phyloP scores from a whole-genome alignment of 2,888 invertebrate species.

The Drosophila aldrichi region DNA sequence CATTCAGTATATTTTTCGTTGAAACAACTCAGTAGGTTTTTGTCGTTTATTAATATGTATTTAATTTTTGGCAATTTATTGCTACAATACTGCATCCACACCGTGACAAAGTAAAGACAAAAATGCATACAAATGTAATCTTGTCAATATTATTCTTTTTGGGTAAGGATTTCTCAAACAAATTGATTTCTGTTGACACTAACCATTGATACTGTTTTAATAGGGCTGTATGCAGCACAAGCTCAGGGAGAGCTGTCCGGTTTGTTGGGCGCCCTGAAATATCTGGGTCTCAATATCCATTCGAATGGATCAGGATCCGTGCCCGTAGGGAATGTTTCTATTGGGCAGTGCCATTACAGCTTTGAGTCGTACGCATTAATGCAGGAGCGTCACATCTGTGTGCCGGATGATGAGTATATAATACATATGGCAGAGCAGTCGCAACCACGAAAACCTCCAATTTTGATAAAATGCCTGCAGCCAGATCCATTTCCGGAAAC shows the following conservation, averaged over 20 bases:
- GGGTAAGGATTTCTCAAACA: constrained; percentile 28
- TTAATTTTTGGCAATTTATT: constrained; percentile 8
- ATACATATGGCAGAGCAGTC: constrained; percentile 63
- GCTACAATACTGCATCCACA: constrained; percentile 13
- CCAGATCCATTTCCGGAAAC: constrained; percentile 55
- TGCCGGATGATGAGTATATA: constrained; percentile 76
- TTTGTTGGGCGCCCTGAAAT: constrained; percentile 53
- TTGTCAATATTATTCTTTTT: constrained; percentile 26
- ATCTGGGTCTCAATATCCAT: constrained; percentile 54
- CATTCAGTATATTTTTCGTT: not conserved
- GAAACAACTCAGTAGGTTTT: not conserved
- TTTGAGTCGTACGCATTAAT: constrained; percentile 78
- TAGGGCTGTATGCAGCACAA: constrained; percentile 31
- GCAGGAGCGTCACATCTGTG: constrained; percentile 70
- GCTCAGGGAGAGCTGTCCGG: constrained; percentile 50
- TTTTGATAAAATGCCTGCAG: constrained; percentile 82
- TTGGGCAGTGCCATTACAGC: constrained; percentile 77
- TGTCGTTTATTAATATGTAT: not conserved
- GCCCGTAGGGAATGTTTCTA: constrained; percentile 48
- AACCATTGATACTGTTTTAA: not conserved
- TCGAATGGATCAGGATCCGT: constrained; percentile 48
- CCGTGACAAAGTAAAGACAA: constrained; percentile 21
- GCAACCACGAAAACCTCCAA: constrained; percentile 72
- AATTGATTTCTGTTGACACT: not conserved
- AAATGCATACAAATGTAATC: constrained; percentile 39